Evolutionary conservation across 2,797 vertebrate genomes (phyloP).

Genomic region (Myotis daubentonii): DNA sequence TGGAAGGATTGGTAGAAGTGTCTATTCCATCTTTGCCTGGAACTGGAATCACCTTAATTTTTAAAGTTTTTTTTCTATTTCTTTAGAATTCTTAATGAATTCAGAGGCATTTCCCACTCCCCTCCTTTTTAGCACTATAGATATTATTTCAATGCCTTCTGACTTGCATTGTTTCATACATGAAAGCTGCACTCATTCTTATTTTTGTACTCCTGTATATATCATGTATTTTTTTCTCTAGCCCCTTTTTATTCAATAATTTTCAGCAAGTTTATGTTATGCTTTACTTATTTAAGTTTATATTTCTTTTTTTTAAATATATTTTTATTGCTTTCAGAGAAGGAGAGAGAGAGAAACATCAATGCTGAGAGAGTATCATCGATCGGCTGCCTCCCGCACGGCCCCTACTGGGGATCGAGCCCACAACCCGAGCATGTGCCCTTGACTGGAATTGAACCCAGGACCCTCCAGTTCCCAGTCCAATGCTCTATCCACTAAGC

Average conservation of each 20-base stretch:
- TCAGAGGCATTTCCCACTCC: not conserved
- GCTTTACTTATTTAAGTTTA: not conserved
- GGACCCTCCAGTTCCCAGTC: no score
- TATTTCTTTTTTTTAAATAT: not conserved
- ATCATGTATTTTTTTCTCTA: not conserved
- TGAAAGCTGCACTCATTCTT: not conserved
- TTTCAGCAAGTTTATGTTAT: not conserved
- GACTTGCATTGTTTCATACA: not conserved
- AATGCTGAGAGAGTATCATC: no score
- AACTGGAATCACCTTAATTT: not conserved
- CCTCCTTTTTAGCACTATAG: not conserved
- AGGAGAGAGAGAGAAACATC: no score
- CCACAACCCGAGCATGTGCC: no score
- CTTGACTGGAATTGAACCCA: no score
- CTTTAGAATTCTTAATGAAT: conserved; percentile 9
- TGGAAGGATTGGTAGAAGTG: not conserved
- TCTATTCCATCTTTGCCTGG: not conserved
- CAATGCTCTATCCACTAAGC: no score
- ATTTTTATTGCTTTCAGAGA: no score
- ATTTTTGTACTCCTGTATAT: not conserved
- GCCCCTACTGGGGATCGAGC: no score
- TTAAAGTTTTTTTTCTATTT: not conserved
- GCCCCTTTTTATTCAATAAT: not conserved
- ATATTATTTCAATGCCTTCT: not conserved
- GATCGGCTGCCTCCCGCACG: no score